phyloP scores from a whole-genome alignment of 1,140 invertebrate species.

The Apis cerana region DNA sequence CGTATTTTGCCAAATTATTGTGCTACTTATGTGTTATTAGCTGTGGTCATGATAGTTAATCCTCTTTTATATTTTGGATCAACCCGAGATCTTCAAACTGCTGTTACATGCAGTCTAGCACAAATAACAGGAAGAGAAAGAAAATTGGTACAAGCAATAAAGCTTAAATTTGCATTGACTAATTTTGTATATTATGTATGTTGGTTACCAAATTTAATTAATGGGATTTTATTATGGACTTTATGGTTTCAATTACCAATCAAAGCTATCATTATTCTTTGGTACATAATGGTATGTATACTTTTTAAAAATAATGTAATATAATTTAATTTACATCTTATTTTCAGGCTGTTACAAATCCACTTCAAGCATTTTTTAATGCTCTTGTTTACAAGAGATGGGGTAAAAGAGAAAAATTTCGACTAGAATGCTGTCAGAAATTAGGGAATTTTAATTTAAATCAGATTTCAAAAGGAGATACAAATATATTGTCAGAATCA shows the following conservation, averaged over 20 bases:
- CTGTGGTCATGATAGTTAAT: slow-evolving; percentile 88
- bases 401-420: slow-evolving; percentile 79
- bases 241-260: slow-evolving; percentile 88
- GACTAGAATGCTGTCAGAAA: slow-evolving; percentile 74
- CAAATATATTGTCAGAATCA: slow-evolving; percentile 65
- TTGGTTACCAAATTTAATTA: slow-evolving; percentile 91
- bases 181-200: slow-evolving; percentile 90
- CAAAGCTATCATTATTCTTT: slow-evolving; percentile 85
- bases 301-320: neutral
- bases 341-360: slow-evolving; percentile 88
- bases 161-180: slow-evolving; percentile 88
- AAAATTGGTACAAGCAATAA: slow-evolving; percentile 86
- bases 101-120: slow-evolving; percentile 83
- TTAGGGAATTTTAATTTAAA: slow-evolving; percentile 48
- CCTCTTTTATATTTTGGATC: slow-evolving; percentile 87
- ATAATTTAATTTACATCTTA: neutral
- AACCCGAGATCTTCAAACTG: slow-evolving; percentile 84
- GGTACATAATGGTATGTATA: slow-evolving; percentile 90
- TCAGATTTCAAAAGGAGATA: slow-evolving; percentile 14
- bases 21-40: slow-evolving; percentile 87
- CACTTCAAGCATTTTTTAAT: slow-evolving; percentile 91
- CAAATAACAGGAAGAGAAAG: slow-evolving; percentile 88
- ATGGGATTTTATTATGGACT: slow-evolving; percentile 88
- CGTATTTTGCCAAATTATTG: slow-evolving; percentile 90
- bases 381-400: slow-evolving; percentile 89